Evolutionary conservation across 2,888 invertebrate genomes (phyloP), one percentile per base, ranked within the genome.

Genomic region (Scaptomyza reducta): DNA sequence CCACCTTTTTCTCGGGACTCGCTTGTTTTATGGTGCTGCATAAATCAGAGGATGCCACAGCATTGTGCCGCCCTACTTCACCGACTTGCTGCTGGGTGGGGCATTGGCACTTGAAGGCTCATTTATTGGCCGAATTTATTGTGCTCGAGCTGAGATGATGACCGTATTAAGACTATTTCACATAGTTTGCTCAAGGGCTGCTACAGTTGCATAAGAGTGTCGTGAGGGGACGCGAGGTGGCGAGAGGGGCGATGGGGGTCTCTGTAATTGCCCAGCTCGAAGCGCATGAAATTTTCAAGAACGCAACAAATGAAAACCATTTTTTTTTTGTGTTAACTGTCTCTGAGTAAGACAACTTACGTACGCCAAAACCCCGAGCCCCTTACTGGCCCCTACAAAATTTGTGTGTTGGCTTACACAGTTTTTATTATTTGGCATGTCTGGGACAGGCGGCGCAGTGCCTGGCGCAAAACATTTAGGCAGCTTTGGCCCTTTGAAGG

Each of bases 401-500:
- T 62, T 66, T 56, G 73, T 62, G 55, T 58, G 61, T 68, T 77
- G 77, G 73, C 64, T 69, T 49, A n/a, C 56, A 56, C 59, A 53
- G 46, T 74, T 74, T 77, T 66, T 78, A 59, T 61, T 72, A 59
- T 64, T 74, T 72, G 66, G 65, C 55, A 53, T 66, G 66, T 63
- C 76, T 60, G 63, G 70, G 40, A 55, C 44, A 56, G 70, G 59
- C 14, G 38, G 14, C 38, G 14, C 57, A 33, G 46, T 42, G 66
- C 58, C 73, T 58, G 66, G 61, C 58, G 62, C 71, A 75, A 75
- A 74, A 66, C 76, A 74, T 74, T 74, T 75, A 71, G 74, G 74
- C 81, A 73, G 72, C 76, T 69, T 40, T 78, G 87, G 89, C 73
- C 88, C 89, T 87, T 85, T 77, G 79, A 77, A 76, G 84, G 84